phyloP scores from a whole-genome alignment of 2,113 vertebrate genomes.

The Gambusia affinis region DNA sequence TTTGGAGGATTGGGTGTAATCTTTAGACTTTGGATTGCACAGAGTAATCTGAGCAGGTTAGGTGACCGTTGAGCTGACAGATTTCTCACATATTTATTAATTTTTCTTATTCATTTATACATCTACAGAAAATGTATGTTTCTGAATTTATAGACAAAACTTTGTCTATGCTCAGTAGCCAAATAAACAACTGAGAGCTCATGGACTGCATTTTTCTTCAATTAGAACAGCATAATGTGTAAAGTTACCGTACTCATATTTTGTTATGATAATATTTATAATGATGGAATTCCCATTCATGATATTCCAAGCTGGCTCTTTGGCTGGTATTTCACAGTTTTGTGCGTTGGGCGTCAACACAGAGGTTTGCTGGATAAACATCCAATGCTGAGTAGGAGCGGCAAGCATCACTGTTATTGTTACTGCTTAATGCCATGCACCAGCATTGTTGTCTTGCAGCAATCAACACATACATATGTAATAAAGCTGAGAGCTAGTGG shows the following conservation, averaged over 20 bases:
- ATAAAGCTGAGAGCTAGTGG: slow-evolving; percentile 70
- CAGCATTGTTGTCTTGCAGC: slow-evolving; percentile 76
- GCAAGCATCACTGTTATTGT: slow-evolving; percentile 78
- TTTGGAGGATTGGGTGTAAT: slow-evolving; percentile 51
- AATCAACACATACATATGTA: slow-evolving; percentile 82
- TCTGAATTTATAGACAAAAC: slow-evolving; percentile 24
- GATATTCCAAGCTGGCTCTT: slow-evolving; percentile 47
- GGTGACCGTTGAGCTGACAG: slow-evolving; percentile 71
- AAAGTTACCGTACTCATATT: background rate
- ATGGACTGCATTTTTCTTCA: background rate
- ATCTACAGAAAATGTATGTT: slow-evolving; percentile 52
- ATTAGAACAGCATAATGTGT: no score
- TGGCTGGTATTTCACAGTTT: slow-evolving; percentile 64
- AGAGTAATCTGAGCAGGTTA: slow-evolving; percentile 76
- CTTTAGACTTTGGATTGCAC: slow-evolving; percentile 71
- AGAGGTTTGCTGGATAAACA: slow-evolving; percentile 71
- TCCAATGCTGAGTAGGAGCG: slow-evolving; percentile 79
- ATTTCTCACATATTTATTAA: slow-evolving; percentile 56
- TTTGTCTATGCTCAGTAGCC: slow-evolving; percentile 8
- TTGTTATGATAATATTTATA: background rate
- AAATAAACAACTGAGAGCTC: no score
- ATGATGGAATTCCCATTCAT: slow-evolving; percentile 45
- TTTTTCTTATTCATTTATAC: slow-evolving; percentile 69
- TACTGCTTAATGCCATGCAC: slow-evolving; percentile 73
- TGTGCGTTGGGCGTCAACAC: slow-evolving; percentile 54